Conservation (phyloP, 2,113 vertebrate genomes). For the Poecile atricapillus region DNA sequence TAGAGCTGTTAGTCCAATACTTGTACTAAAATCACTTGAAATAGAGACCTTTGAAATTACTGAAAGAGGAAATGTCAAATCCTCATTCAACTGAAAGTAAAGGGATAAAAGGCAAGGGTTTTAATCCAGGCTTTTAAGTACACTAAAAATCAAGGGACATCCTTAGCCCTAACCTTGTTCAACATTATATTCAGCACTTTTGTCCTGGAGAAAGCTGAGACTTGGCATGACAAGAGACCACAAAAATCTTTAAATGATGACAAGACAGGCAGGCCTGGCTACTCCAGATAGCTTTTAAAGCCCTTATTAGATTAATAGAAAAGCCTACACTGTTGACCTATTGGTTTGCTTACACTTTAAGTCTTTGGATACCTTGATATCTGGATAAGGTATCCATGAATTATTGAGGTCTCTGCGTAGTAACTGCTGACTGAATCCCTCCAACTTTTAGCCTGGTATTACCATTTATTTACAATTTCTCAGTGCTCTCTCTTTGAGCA, state of each 20-base stretch:
- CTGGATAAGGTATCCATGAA: background rate
- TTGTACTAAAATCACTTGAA: background rate
- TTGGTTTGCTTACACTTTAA: background rate
- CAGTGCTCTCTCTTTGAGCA: background rate
- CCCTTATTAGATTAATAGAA: background rate
- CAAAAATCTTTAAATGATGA: constrained; percentile 7
- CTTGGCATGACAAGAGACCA: background rate
- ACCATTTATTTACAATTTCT: background rate
- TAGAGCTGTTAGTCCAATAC: background rate
- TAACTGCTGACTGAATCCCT: background rate
- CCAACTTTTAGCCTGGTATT: background rate
- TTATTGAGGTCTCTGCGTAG: background rate
- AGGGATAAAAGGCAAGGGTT: background rate
- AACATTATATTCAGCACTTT: background rate
- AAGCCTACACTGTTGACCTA: background rate
- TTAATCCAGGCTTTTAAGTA: background rate
- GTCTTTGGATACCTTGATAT: background rate
- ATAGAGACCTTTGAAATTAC: background rate
- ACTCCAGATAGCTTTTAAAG: background rate
- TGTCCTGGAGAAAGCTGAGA: background rate
- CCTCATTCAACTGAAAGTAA: background rate
- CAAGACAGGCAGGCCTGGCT: background rate
- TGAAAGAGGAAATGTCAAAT: background rate
- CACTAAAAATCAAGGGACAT: background rate
- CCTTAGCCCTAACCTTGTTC: background rate